Percentiles rank a stretch among this genome's conserved stretches.
phyloP scores from a whole-genome alignment of 1,140 invertebrate species.

The Zophobas atratus region DNA sequence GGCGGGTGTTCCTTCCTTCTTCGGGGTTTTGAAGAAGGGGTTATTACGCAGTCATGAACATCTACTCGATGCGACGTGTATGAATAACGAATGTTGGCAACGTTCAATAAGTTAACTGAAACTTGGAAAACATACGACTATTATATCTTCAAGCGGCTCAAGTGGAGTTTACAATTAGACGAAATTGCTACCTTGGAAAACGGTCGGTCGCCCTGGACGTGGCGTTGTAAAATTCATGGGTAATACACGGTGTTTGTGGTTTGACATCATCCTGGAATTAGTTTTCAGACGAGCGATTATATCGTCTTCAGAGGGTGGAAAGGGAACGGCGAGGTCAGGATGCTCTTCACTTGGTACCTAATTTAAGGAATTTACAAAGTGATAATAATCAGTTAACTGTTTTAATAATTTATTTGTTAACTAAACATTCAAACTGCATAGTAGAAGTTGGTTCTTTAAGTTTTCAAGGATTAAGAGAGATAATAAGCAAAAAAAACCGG shows the following conservation, averaged over 20 bases:
- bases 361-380: too few species aligned
- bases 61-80: slow-evolving; percentile 32
- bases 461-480: too few species aligned
- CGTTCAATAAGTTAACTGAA: slow-evolving; percentile 45
- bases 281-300: slow-evolving; percentile 62
- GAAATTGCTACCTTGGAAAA: background rate
- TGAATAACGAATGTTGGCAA: slow-evolving; percentile 45
- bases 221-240: slow-evolving; percentile 3
- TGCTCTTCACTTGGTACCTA: too few species aligned
- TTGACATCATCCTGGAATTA: slow-evolving; percentile 60
- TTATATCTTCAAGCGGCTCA: slow-evolving; percentile 44
- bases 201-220: background rate
- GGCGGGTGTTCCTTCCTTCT: background rate
- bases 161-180: slow-evolving; percentile 1
- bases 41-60: slow-evolving; percentile 40
- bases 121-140: slow-evolving; percentile 39
- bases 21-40: slow-evolving; percentile 5
- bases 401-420: too few species aligned
- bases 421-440: too few species aligned
- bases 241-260: slow-evolving; percentile 11
- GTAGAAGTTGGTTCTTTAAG: too few species aligned
- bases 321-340: too few species aligned
- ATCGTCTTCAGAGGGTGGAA: slow-evolving; percentile 45
- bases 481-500: too few species aligned
- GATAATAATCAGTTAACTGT: too few species aligned